These are phyloP conservation scores for Montifringilla adamsi DNA, from an alignment of 2,113 vertebrate species.

Conservation along the genomic window DNA sequence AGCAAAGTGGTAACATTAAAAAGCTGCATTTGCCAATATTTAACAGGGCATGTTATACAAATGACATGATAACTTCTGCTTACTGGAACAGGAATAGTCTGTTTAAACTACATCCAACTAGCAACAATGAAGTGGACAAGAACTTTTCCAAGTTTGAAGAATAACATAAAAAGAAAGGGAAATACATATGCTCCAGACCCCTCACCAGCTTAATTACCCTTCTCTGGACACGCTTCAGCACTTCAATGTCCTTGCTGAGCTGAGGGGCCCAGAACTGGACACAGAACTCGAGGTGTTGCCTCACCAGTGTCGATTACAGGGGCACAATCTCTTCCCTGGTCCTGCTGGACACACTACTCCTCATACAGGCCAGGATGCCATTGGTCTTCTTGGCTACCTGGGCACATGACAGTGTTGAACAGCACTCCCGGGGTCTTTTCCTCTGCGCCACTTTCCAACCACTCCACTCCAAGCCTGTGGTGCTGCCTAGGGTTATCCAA, in stretches of 20 bases:
- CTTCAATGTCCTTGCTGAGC: background rate
- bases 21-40: background rate
- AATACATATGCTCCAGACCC: background rate
- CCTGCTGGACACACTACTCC: background rate
- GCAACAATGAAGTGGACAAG: background rate
- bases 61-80: background rate
- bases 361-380: background rate
- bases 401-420: background rate
- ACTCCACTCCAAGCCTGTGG: no score
- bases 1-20: background rate
- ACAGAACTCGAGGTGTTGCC: background rate
- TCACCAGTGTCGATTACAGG: fast-evolving
- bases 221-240: fast-evolving
- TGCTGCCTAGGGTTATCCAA: background rate
- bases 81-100: background rate
- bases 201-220: background rate
- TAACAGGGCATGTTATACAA: background rate
- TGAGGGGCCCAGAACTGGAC: background rate
- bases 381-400: background rate
- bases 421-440: background rate
- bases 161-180: fast-evolving
- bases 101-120: background rate
- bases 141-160: background rate
- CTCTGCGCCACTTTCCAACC: background rate
- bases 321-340: background rate